phyloP scores from a whole-genome alignment of 1,140 invertebrate genomes.

The Lethocerus indicus region DNA sequence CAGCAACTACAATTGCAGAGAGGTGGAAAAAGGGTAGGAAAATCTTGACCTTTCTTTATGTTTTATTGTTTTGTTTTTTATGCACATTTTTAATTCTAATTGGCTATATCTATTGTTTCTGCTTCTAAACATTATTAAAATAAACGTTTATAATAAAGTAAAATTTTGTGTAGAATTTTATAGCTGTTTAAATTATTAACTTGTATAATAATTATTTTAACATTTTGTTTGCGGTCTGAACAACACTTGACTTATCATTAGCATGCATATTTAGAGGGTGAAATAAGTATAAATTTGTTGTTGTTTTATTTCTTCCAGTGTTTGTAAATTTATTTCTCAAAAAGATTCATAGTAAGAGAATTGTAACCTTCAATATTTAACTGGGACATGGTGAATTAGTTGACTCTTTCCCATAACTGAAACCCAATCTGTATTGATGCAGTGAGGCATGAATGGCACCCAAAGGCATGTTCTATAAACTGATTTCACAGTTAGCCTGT shows the following conservation, averaged over 20 bases:
- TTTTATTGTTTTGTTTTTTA: neutral
- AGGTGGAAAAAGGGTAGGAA: conserved; percentile 36
- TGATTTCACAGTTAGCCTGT: conserved; percentile 7
- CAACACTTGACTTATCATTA: no score
- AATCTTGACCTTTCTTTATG: conserved; percentile 4
- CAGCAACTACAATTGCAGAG: conserved; percentile 34
- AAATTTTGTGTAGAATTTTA: no score
- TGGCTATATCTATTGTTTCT: no score
- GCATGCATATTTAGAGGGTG: no score
- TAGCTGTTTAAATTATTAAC: no score
- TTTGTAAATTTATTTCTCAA: neutral
- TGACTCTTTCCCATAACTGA: neutral
- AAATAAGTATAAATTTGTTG: neutral
- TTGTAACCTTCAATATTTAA: neutral
- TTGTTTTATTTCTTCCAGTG: neutral
- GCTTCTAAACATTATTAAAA: no score
- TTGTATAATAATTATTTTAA: no score
- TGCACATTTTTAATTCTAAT: neutral
- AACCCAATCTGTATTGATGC: neutral
- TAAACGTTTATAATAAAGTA: no score
- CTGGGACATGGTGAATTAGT: neutral
- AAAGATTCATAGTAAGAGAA: neutral
- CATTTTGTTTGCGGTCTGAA: no score
- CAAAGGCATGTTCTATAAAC: neutral
- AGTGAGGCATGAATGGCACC: conserved; percentile 2